Conservation (phyloP, 2,797 vertebrate genomes). For the Acanthopagrus latus region DNA sequence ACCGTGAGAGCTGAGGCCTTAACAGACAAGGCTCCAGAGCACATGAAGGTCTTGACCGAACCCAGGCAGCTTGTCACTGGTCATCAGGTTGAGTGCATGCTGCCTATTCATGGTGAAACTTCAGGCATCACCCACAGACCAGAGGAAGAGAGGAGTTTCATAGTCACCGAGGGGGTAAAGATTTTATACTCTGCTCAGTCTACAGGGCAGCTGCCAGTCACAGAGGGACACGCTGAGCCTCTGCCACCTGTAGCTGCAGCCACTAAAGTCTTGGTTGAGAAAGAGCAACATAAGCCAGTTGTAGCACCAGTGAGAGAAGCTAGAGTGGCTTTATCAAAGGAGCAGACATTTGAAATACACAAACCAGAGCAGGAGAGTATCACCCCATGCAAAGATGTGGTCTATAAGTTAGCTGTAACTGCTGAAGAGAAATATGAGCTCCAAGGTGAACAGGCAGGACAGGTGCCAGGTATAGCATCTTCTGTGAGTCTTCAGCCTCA, state of each 20-base stretch:
- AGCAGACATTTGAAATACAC: conserved; percentile 58
- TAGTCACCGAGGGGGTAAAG: conserved; percentile 81
- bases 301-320: conserved; percentile 75
- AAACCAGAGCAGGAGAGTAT: conserved; percentile 71
- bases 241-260: conserved; percentile 67
- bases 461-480: conserved; percentile 62
- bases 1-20: conserved; percentile 69
- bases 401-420: conserved; percentile 74
- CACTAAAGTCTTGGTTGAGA: conserved; percentile 43
- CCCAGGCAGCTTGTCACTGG: conserved; percentile 69
- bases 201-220: conserved; percentile 68
- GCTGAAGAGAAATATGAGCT: conserved; percentile 82
- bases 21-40: conserved; percentile 47
- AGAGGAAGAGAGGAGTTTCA: conserved; percentile 75
- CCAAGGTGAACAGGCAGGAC: conserved; percentile 67
- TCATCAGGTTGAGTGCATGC: conserved; percentile 72
- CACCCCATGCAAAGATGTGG: conserved; percentile 66
- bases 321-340: conserved; percentile 74
- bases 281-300: conserved; percentile 63
- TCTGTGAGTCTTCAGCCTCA: conserved; percentile 62
- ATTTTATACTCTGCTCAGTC: conserved; percentile 81
- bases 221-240: conserved; percentile 71
- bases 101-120: conserved; percentile 75
- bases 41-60: conserved; percentile 56
- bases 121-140: conserved; percentile 54